phyloP scores from a whole-genome alignment of 2,888 invertebrate species.

The Platycheirus rosarum region DNA sequence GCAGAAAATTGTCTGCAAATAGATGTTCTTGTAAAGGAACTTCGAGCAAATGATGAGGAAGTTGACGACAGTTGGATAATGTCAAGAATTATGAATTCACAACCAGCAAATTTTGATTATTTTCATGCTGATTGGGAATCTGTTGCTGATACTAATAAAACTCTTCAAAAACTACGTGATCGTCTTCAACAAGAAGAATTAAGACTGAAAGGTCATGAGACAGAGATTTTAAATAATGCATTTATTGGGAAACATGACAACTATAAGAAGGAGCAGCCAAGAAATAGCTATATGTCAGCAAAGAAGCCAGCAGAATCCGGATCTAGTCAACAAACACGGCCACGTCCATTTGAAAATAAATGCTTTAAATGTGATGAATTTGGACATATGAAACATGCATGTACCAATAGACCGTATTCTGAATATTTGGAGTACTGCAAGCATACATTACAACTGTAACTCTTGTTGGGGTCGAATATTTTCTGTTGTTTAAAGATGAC shows the following conservation, averaged over 20 bases:
- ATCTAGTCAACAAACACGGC: background rate
- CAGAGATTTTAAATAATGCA: background rate
- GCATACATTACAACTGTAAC: background rate
- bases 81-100: conserved; percentile 1
- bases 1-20: too few species aligned
- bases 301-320: background rate
- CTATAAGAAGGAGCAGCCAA: background rate
- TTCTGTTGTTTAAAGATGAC: background rate
- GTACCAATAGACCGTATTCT: conserved; percentile 2
- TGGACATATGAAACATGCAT: conserved; percentile 1
- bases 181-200: background rate
- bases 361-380: background rate
- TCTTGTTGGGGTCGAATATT: background rate
- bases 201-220: background rate
- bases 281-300: too few species aligned
- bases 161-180: too few species aligned
- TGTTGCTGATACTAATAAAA: too few species aligned
- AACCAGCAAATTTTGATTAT: background rate
- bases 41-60: background rate
- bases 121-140: too few species aligned
- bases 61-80: background rate
- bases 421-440: background rate
- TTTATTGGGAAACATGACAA: background rate
- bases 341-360: background rate
- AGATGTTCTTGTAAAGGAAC: background rate